Conservation (phyloP, 1,140 invertebrate species). For the Drosophila lini region DNA sequence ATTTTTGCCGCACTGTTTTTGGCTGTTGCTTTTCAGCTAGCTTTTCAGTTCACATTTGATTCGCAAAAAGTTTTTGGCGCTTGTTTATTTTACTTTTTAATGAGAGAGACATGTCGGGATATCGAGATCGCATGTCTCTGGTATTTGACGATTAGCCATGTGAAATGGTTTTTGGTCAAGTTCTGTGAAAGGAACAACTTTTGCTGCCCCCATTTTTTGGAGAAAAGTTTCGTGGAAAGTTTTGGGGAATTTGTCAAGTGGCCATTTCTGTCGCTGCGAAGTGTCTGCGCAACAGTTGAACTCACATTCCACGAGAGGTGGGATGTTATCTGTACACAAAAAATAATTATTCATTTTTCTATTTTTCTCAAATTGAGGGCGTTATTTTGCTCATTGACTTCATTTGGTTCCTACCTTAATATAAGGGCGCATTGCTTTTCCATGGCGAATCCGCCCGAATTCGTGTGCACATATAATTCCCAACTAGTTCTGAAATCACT, state of each 20-base stretch:
- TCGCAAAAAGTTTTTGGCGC: constrained; percentile 61
- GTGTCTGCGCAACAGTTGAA: constrained; percentile 53
- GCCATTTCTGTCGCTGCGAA: constrained; percentile 33
- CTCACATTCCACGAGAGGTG: constrained; percentile 32
- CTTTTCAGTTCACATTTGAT: constrained; percentile 70
- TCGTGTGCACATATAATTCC: no score
- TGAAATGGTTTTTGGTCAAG: constrained; percentile 68
- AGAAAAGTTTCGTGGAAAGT: constrained; percentile 31
- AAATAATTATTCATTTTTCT: not conserved
- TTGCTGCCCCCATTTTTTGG: constrained; percentile 14
- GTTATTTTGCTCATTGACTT: no score
- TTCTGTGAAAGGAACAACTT: constrained; percentile 43
- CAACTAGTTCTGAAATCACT: no score
- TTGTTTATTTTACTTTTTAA: constrained; percentile 82
- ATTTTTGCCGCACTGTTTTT: constrained; percentile 25
- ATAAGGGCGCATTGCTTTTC: no score
- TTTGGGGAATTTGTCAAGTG: constrained; percentile 43
- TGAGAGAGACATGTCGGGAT: constrained; percentile 62
- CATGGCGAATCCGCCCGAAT: no score
- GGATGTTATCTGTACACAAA: not conserved
- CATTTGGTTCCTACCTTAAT: no score
- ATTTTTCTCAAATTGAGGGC: no score
- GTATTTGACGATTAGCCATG: constrained; percentile 77
- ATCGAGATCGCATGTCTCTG: constrained; percentile 62
- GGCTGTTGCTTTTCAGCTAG: constrained; percentile 41